Percentiles rank a stretch among this genome's conserved stretches.
Conservation (phyloP, 2,113 vertebrate species). For the Sylvilagus bachmani region DNA sequence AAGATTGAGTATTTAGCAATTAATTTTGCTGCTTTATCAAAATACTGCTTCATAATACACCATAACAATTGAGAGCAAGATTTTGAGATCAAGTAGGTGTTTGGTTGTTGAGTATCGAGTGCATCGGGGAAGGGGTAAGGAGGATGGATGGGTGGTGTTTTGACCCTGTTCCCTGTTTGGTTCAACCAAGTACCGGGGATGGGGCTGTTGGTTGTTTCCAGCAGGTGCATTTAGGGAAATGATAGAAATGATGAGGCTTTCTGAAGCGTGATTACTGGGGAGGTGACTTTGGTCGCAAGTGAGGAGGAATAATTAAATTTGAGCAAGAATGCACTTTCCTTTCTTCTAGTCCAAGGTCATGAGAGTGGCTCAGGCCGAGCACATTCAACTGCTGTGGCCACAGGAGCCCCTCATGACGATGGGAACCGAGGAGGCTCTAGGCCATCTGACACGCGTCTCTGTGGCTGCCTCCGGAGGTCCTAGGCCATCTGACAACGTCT, state of each 20-base stretch:
- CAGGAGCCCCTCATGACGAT: too few species aligned
- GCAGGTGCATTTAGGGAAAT: background rate
- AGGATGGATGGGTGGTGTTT: background rate
- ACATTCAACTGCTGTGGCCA: background rate
- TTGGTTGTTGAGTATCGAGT: background rate
- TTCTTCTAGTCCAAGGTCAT: background rate
- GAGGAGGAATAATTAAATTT: background rate
- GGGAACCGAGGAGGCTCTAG: background rate
- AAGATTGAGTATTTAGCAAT: background rate
- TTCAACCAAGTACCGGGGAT: background rate
- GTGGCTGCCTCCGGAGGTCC: background rate
- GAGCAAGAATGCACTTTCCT: background rate
- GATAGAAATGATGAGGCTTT: background rate
- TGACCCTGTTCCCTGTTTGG: background rate
- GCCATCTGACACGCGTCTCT: background rate
- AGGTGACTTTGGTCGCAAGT: too few species aligned
- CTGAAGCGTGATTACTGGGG: background rate
- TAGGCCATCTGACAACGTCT: background rate
- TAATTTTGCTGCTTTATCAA: background rate
- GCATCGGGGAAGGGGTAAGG: background rate
- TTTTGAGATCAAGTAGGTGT: background rate
- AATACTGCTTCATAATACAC: background rate
- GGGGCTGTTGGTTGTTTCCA: background rate
- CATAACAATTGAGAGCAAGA: background rate
- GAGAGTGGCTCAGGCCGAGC: background rate